Evolutionary conservation across 2,797 vertebrate genomes (phyloP).

Genomic region (Loris lydekkerianus): DNA sequence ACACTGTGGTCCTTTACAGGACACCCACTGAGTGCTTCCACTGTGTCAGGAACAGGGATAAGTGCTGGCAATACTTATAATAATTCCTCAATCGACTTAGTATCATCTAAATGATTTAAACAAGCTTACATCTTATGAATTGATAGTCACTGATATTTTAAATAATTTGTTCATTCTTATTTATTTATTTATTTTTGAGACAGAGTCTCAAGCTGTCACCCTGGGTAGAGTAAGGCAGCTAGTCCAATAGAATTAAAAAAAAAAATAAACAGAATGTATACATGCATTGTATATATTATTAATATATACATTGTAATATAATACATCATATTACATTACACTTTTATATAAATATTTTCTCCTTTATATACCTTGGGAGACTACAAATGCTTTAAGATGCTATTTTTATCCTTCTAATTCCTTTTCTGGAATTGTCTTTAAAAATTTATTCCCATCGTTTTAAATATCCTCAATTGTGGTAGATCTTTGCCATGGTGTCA

Average conservation of each 20-base stretch:
- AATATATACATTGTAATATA: not conserved
- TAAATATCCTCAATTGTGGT: not conserved
- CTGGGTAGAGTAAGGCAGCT: too few species aligned
- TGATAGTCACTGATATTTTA: not conserved
- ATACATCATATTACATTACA: not conserved
- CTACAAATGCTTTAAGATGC: not conserved
- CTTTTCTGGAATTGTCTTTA: conserved; percentile 36
- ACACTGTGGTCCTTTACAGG: not conserved
- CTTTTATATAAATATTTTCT: not conserved
- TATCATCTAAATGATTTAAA: not conserved
- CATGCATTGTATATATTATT: not conserved
- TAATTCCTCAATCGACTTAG: not conserved
- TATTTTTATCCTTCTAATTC: conserved; percentile 10
- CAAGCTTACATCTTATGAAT: not conserved
- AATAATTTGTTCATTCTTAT: conserved; percentile 38
- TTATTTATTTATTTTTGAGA: not conserved
- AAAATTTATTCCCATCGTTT: not conserved
- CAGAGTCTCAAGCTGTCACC: too few species aligned
- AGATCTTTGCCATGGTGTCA: too few species aligned
- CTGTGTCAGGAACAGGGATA: not conserved
- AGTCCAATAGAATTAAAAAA: not conserved
- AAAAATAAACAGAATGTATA: not conserved
- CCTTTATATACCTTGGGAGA: not conserved
- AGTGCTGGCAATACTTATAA: not conserved
- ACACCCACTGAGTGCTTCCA: not conserved